Evolutionary conservation across 2,888 invertebrate species (phyloP), one percentile per base, ranked within the genome.

Genomic region (Amphipyra tragopoginis): DNA sequence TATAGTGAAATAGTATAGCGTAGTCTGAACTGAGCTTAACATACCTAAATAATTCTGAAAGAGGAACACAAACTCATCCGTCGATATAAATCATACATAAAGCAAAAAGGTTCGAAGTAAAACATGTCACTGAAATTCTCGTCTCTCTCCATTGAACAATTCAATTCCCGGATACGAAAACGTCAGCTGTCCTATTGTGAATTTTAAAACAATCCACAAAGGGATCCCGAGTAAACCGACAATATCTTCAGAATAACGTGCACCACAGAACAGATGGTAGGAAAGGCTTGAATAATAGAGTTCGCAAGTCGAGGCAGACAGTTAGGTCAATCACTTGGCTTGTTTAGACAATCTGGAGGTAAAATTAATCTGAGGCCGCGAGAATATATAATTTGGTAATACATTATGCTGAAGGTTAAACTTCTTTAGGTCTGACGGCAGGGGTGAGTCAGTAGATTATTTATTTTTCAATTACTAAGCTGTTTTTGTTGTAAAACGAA

Each of bases 191-290:
- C 9, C 21, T 47, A 50, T 50, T 57, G 48, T 62, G 76, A 66
- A 75, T 75, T 71, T 66, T 59, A 62, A 72, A 73, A 64, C 75
- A 64, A 70, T 70, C 64, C 71, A 75, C 75, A 72, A 74, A 70
- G 58, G 64, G 53, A 57, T 57, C 40, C 43, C 34, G 38, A 50
- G 43, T 49, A 39, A 42, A 52, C 57, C 58, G 36, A 55, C 71
- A 49, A 64, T 55, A 44, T 58, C 58, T 72, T 75, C 54, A 51
- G 42, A 55, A 68, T 65, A 55, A 71, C 56, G 33, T 34, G 54
- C 58, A 64, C 60, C 55, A 29, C 65, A 49, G 53, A 67, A 68
- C 70, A 72, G 62, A 72, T 58, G 55, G 66, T 14, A 59, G 62
- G 52, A 43, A 61, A 63, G 49, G 56, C 48, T 47, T 78, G 64